These are phyloP conservation scores for Gari tellinella DNA, from an alignment of 2,888 invertebrate genomes.

Conservation along the genomic window DNA sequence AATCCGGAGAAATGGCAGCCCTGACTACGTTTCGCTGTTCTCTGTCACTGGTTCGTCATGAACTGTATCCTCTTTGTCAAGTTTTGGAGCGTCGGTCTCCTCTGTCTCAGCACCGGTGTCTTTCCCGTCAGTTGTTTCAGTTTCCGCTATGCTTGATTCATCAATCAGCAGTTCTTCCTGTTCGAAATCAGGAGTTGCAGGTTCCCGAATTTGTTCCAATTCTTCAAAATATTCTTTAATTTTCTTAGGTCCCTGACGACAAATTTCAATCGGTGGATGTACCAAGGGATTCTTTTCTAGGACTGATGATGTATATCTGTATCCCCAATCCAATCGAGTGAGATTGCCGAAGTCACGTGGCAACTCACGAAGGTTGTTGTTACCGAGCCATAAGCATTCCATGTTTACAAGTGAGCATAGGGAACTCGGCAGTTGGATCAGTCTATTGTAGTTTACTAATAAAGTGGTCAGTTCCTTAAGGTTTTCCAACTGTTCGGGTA, in stretches of 20 bases:
- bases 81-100: too few species aligned
- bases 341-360: conserved; percentile 81
- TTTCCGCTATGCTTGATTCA: background rate
- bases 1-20: too few species aligned
- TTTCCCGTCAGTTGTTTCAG: too few species aligned
- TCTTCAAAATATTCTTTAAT: conserved; percentile 77
- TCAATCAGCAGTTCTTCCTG: conserved; percentile 15
- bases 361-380: conserved; percentile 81
- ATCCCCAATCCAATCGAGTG: conserved; percentile 81
- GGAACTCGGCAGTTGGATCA: conserved; percentile 80
- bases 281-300: conserved; percentile 80
- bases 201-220: conserved; percentile 25
- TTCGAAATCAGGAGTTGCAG: conserved; percentile 37
- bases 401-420: conserved; percentile 82
- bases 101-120: too few species aligned
- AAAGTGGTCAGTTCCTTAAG: conserved; percentile 81
- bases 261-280: conserved; percentile 83
- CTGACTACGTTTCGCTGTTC: too few species aligned
- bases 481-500: conserved; percentile 80
- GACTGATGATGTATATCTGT: conserved; percentile 77
- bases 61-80: too few species aligned
- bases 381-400: conserved; percentile 84
- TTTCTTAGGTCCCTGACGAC: conserved; percentile 79
- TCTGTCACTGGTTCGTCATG: too few species aligned
- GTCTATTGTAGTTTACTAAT: conserved; percentile 82